A percentile compares a stretch with the other conserved stretches of the same genome.
Conservation (phyloP, 2,888 invertebrate species). For the Deilephila porcellus region DNA sequence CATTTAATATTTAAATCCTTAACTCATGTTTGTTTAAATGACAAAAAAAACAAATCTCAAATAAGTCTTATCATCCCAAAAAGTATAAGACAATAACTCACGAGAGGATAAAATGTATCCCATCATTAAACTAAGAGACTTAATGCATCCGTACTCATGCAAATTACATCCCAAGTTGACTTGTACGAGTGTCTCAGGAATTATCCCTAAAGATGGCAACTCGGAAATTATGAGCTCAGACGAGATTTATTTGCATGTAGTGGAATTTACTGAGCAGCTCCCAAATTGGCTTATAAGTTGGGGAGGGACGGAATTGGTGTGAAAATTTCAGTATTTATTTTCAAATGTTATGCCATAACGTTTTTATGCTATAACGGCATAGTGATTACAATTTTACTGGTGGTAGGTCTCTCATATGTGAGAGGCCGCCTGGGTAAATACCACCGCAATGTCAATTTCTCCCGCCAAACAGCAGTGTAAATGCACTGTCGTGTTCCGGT, state of each 20-base stretch:
- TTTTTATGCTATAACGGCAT: too few species aligned
- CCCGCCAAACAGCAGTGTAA: too few species aligned
- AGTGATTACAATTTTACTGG: too few species aligned
- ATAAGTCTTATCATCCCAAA: background rate
- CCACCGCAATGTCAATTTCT: too few species aligned
- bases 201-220: background rate
- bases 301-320: background rate
- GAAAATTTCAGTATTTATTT: background rate
- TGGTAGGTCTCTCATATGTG: too few species aligned
- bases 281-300: constrained; percentile 2
- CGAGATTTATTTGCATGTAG: constrained; percentile 19
- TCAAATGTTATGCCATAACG: too few species aligned
- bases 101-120: background rate
- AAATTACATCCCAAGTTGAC: constrained; percentile 9
- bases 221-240: constrained; percentile 5
- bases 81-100: background rate
- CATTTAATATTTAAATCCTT: too few species aligned
- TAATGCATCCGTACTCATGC: background rate
- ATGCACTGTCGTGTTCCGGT: too few species aligned
- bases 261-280: constrained; percentile 12
- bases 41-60: too few species aligned
- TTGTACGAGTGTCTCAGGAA: background rate
- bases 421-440: too few species aligned
- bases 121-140: background rate
- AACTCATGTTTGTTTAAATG: too few species aligned